phyloP scores from a whole-genome alignment of 2,888 invertebrate species.

The Coenonympha glycerion region DNA sequence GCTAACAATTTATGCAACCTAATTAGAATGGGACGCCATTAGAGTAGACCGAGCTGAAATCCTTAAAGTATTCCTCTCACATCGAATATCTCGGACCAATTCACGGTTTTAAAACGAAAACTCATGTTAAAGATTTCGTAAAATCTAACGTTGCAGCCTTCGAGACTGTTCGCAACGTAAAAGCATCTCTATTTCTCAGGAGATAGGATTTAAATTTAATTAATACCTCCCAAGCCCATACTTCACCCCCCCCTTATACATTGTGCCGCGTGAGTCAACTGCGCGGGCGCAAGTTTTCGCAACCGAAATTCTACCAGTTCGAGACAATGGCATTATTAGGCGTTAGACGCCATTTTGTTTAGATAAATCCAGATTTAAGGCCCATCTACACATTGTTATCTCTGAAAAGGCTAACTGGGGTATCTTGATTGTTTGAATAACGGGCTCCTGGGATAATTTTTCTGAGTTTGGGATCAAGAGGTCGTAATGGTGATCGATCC shows the following conservation, averaged over 20 bases:
- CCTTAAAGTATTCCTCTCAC: slow-evolving; percentile 31
- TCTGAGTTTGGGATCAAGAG: no score
- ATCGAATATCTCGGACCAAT: slow-evolving; percentile 28
- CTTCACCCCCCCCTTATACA: slow-evolving; percentile 32
- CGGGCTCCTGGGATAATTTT: neutral
- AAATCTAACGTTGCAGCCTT: slow-evolving; percentile 29
- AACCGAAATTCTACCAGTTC: slow-evolving; percentile 74
- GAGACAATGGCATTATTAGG: slow-evolving; percentile 73
- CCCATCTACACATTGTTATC: slow-evolving; percentile 28
- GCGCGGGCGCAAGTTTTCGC: slow-evolving; percentile 67
- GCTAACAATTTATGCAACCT: slow-evolving; percentile 23
- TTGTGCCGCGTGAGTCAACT: slow-evolving; percentile 53
- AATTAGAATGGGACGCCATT: slow-evolving; percentile 30
- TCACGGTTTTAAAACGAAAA: slow-evolving; percentile 32
- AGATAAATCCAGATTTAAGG: slow-evolving; percentile 29
- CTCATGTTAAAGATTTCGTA: slow-evolving; percentile 35
- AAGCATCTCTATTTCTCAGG: slow-evolving; percentile 11
- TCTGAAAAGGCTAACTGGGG: slow-evolving; percentile 19
- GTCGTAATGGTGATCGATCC: no score
- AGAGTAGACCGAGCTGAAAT: slow-evolving; percentile 24
- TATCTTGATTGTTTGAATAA: slow-evolving; percentile 2
- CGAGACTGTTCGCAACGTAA: slow-evolving; percentile 9
- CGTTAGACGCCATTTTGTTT: slow-evolving; percentile 64
- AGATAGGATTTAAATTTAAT: slow-evolving; percentile 14
- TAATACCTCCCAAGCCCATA: slow-evolving; percentile 1